These are phyloP conservation scores for Fissipunctia ypsillon DNA, from an alignment of 2,888 invertebrate genomes.

Conservation along the genomic window DNA sequence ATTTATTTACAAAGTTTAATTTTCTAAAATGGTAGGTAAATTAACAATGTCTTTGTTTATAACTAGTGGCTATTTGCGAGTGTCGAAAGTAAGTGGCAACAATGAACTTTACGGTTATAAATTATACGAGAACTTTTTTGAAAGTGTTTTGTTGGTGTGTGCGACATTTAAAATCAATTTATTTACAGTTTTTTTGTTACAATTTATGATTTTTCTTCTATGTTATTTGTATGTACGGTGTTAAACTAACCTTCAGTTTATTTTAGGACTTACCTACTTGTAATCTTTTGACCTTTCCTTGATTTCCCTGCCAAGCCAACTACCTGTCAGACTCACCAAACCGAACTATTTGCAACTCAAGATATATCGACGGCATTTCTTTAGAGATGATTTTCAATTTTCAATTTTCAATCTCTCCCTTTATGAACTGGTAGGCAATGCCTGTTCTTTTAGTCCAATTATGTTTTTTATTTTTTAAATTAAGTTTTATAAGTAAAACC, in stretches of 20 bases:
- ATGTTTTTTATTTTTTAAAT: background rate
- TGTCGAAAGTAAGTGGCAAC: constrained; percentile 26
- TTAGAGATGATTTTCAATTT: background rate
- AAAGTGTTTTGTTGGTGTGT: constrained; percentile 5
- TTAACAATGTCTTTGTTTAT: constrained; percentile 16
- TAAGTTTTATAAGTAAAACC: background rate
- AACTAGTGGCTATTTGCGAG: constrained; percentile 43
- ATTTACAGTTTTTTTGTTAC: background rate
- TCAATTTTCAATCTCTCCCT: background rate
- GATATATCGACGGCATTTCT: background rate
- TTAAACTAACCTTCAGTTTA: background rate
- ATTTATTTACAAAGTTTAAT: constrained; percentile 37
- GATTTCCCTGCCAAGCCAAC: background rate
- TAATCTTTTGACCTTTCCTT: constrained; percentile 16
- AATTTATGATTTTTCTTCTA: background rate
- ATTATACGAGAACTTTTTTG: constrained; percentile 1
- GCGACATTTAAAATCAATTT: constrained; percentile 23
- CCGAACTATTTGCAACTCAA: background rate
- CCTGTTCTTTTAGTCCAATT: too few relatives aligned
- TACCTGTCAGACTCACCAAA: background rate
- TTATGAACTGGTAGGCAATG: too few relatives aligned
- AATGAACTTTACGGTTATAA: constrained; percentile 8
- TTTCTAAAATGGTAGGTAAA: constrained; percentile 27
- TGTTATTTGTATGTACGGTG: background rate
- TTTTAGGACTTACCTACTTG: background rate